These are phyloP conservation scores for Bombylius discolor DNA, from an alignment of 2,888 invertebrate species.

Conservation along the genomic window DNA sequence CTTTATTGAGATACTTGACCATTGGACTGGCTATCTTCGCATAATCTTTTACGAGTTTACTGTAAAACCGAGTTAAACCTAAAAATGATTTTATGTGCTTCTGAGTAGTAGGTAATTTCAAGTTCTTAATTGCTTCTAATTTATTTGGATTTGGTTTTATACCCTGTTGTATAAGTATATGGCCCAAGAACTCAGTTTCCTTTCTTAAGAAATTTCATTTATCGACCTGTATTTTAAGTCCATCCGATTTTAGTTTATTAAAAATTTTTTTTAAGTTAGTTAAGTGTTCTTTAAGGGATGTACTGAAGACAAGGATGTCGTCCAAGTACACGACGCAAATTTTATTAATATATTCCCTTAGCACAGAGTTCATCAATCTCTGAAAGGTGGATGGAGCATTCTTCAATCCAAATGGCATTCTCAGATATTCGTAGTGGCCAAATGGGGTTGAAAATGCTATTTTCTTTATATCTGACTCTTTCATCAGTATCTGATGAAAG, in stretches of 20 bases:
- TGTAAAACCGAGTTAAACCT: not conserved
- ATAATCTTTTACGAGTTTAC: not conserved
- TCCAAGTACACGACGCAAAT: slow-evolving; percentile 9
- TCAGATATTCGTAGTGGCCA: slow-evolving; percentile 1
- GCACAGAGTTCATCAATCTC: slow-evolving; percentile 7
- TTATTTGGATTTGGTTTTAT: too few species aligned
- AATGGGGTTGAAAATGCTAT: slow-evolving; percentile 6
- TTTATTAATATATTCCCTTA: slow-evolving; percentile 2
- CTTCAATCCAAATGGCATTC: slow-evolving; percentile 3
- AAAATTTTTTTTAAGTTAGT: slow-evolving; percentile 9
- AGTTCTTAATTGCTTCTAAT: too few species aligned
- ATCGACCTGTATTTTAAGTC: slow-evolving; percentile 9
- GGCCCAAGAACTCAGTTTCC: too few species aligned
- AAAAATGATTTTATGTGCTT: not conserved
- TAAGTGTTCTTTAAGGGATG: slow-evolving; percentile 11
- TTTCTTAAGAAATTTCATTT: slow-evolving; percentile 13
- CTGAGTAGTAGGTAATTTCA: too few species aligned
- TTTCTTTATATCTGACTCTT: slow-evolving; percentile 6
- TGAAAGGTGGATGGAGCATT: slow-evolving; percentile 8
- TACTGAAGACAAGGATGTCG: slow-evolving; percentile 9
- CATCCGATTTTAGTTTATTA: slow-evolving; percentile 5
- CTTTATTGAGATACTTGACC: not conserved
- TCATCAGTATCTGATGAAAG: slow-evolving; percentile 10
- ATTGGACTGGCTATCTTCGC: not conserved
- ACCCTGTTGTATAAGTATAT: too few species aligned